Evolutionary conservation across 2,113 vertebrate genomes (phyloP), one percentile per base, ranked within the genome.

Genomic region (Puffinus mauretanicus): DNA sequence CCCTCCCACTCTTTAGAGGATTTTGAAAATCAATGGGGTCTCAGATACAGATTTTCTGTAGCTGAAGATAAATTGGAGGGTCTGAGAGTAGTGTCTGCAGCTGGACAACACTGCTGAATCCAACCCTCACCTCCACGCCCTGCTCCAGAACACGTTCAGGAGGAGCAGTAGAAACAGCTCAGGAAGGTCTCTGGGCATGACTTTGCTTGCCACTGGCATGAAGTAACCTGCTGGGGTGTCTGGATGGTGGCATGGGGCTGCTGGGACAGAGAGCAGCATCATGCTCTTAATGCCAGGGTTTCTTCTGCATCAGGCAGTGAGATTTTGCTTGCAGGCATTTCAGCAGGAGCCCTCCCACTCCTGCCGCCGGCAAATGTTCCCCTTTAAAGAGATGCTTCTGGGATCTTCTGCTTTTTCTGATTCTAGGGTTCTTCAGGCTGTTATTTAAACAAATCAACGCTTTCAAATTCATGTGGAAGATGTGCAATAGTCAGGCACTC

Each of bases 301-400:
- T 18, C 34, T 32, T 16, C 5, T 11, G 13, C 36, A 7, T 16
- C 54, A 6, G 0, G 4, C 7, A 4, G 8, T 0, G 21, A 22
- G 32, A 1, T 16, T 60, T 38, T 34, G 13, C 40, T 47, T 10
- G 17, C 11, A 2, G 47, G 7, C 4, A 2, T 34, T 54, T 17
- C 49, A 32, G 52, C 38, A 25, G 66, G 32, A 80, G 1, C 18
- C 5, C 3, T 47, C 29, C 34, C 1, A 0, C 15, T 47, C 25
- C 66, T 67, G 47, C 29, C 17, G 46, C 3, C 1, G 38, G 34
- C 4, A 24, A 6, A 20, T 4, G 10, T 1, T 44, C 17, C 24
- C 25, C 19, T 70, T 25, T 9, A 15, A 19, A 24, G 12, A 55
- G n/a, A 1, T 20, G 52, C 15, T 60, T 12, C 54, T 54, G 77